A percentile compares a stretch with the other conserved stretches of the same genome.
Conservation (phyloP, 2,888 invertebrate genomes). For the Cactoblastis cactorum region DNA sequence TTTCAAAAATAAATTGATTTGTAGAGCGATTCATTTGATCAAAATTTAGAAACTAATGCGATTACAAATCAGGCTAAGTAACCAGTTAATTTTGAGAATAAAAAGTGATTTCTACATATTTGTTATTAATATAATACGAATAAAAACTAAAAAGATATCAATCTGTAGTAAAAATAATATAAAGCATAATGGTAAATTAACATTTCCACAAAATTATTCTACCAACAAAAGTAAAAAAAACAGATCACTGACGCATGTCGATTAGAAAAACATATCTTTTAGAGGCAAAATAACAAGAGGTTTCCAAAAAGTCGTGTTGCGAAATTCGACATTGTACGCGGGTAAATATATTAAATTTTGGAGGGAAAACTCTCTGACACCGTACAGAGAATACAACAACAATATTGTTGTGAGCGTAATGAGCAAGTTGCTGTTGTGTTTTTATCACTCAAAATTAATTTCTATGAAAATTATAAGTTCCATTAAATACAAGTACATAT, state of each 20-base stretch:
- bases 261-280: neutral
- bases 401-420: conserved; percentile 9
- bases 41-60: too few relatives aligned
- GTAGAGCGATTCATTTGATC: too few relatives aligned
- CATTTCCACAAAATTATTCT: neutral
- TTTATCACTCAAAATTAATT: neutral
- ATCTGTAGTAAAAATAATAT: too few relatives aligned
- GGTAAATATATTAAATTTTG: conserved; percentile 14
- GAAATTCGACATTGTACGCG: conserved; percentile 4
- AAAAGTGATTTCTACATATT: too few relatives aligned
- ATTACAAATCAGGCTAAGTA: too few relatives aligned
- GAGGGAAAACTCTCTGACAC: conserved; percentile 2
- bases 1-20: too few relatives aligned
- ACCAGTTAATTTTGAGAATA: too few relatives aligned
- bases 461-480: neutral
- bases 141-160: too few relatives aligned
- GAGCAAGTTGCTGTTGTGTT: conserved; percentile 11
- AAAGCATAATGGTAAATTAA: too few relatives aligned
- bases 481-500: neutral
- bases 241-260: neutral
- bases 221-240: neutral
- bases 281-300: neutral
- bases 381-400: conserved; percentile 6
- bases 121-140: too few relatives aligned
- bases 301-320: neutral